Evolutionary conservation across 2,797 vertebrate genomes (phyloP).

Genomic region (Triplophysa yarkandensis): DNA sequence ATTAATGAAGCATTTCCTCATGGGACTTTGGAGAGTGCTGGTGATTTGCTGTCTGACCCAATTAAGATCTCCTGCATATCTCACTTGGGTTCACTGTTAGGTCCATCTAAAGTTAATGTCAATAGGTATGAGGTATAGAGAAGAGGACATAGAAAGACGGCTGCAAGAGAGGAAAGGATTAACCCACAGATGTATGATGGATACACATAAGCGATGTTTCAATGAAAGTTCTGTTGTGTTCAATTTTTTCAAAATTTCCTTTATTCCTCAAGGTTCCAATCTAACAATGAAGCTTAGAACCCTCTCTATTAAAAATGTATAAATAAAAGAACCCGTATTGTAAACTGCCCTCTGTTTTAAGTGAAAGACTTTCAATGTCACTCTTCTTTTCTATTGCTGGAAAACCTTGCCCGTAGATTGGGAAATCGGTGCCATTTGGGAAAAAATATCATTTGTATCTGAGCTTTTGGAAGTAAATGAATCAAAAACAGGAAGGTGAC

Average conservation of each 20-base stretch:
- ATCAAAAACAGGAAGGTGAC: background rate
- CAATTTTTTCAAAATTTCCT: slow-evolving; percentile 18
- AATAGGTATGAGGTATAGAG: slow-evolving; percentile 42
- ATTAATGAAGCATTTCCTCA: slow-evolving; percentile 69
- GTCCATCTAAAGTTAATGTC: slow-evolving; percentile 54
- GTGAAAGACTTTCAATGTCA: slow-evolving; percentile 17
- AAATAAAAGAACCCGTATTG: slow-evolving; percentile 16
- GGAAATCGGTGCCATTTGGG: background rate
- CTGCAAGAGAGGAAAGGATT: background rate
- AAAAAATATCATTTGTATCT: background rate
- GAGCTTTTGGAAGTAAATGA: slow-evolving; percentile 1
- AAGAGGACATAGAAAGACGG: slow-evolving; percentile 50
- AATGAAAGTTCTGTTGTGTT: background rate
- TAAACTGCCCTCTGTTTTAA: background rate
- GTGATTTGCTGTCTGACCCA: slow-evolving; percentile 70
- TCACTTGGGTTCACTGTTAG: slow-evolving; percentile 55
- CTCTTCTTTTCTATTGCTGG: background rate
- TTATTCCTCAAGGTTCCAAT: slow-evolving; percentile 43
- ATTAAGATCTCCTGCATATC: slow-evolving; percentile 67
- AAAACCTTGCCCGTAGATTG: background rate
- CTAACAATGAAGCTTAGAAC: slow-evolving; percentile 21
- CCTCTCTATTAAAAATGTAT: slow-evolving; percentile 13
- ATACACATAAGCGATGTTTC: background rate
- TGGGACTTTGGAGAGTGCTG: slow-evolving; percentile 62
- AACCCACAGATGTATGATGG: background rate